Percentiles rank a stretch among this genome's conserved stretches.
phyloP scores from a whole-genome alignment of 35 echinoderm and acorn worm species.

The Chiridota heheva region DNA sequence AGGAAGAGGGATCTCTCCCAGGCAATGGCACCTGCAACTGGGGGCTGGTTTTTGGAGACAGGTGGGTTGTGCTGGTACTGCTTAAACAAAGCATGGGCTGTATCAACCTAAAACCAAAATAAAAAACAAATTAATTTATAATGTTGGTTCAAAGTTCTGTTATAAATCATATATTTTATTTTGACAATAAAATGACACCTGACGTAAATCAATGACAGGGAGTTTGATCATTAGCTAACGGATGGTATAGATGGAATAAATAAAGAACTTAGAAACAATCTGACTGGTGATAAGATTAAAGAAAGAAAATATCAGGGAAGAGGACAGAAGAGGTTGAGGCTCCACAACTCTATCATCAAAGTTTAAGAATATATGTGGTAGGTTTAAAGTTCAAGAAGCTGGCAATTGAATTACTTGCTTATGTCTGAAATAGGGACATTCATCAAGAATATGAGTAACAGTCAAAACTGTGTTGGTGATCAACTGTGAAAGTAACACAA shows the following conservation, averaged over 20 bases:
- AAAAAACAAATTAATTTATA: not conserved
- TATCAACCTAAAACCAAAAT: conserved; percentile 75
- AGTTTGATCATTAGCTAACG: not conserved
- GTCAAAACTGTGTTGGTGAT: no score
- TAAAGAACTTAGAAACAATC: no score
- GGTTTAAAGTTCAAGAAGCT: no score
- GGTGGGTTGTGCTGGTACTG: conserved; percentile 90
- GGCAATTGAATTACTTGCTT: no score
- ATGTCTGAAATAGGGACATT: no score
- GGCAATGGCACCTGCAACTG: conserved; percentile 88
- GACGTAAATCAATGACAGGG: not conserved
- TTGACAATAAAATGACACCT: not conserved
- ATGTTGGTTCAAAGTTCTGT: not conserved
- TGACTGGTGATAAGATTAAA: no score
- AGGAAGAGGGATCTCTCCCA: conserved; percentile 97
- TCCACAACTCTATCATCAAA: no score
- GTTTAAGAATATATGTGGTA: no score
- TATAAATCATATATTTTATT: not conserved
- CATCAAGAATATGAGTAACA: no score
- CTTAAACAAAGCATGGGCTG: conserved; percentile 92
- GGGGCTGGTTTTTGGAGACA: conserved; percentile 96
- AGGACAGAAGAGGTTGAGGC: no score
- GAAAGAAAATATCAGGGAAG: no score
- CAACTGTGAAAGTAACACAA: no score
- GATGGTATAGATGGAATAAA: not conserved